phyloP scores from a whole-genome alignment of 1,140 invertebrate genomes.

The Asobara japonica region DNA sequence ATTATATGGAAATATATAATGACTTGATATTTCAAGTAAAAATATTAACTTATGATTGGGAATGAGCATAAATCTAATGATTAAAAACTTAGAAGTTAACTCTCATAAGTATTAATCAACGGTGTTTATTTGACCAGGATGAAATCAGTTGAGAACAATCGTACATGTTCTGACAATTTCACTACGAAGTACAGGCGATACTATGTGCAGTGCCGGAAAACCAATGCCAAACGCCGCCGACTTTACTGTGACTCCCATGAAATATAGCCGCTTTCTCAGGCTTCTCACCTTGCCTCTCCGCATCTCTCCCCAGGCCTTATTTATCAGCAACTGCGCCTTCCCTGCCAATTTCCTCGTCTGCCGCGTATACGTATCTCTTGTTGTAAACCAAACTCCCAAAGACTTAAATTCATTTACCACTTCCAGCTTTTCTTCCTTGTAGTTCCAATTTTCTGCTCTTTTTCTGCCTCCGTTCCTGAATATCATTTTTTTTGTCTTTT shows the following conservation, averaged over 20 bases:
- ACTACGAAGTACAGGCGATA: too few species aligned
- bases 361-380: not conserved
- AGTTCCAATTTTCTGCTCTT: not conserved
- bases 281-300: not conserved
- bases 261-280: not conserved
- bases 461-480: not conserved
- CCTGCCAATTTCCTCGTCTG: not conserved
- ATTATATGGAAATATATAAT: too few species aligned
- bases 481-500: constrained; percentile 6
- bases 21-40: too few species aligned
- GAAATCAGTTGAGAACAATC: too few species aligned
- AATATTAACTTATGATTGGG: too few species aligned
- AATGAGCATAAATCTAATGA: too few species aligned
- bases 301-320: not conserved
- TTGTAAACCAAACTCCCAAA: not conserved
- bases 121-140: too few species aligned
- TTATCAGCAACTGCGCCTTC: not conserved
- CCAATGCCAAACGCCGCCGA: too few species aligned
- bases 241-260: not conserved
- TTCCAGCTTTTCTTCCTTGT: not conserved
- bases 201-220: too few species aligned
- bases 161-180: too few species aligned
- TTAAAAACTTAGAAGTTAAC: too few species aligned
- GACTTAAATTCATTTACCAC: constrained; percentile 9
- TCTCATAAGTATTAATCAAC: too few species aligned